These are phyloP conservation scores for Rhopalosiphum padi DNA, from an alignment of 1,140 invertebrate species.

Conservation along the genomic window DNA sequence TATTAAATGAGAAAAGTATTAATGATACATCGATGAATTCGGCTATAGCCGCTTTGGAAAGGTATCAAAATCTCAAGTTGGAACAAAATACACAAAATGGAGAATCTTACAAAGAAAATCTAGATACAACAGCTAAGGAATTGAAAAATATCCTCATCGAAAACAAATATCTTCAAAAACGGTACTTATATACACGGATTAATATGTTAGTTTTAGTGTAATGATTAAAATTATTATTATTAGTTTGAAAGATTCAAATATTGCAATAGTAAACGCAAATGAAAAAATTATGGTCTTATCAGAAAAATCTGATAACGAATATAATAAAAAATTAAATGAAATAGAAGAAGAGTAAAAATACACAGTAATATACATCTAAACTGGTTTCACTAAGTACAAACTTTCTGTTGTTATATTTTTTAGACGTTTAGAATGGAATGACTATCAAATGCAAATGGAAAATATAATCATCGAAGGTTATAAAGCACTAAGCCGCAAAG, in stretches of 20 bases:
- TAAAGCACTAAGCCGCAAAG: neutral
- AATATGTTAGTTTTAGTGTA: neutral
- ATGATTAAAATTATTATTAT: neutral
- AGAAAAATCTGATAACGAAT: neutral
- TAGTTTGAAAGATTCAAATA: neutral
- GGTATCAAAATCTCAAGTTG: neutral
- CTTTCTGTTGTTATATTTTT: neutral
- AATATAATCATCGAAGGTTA: neutral
- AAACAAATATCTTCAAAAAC: neutral
- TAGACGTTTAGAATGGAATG: neutral
- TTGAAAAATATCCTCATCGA: neutral
- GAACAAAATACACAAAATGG: neutral
- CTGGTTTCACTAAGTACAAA: no score
- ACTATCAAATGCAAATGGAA: neutral
- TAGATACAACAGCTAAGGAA: neutral
- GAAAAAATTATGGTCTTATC: neutral
- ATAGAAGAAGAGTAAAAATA: neutral
- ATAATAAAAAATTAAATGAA: neutral
- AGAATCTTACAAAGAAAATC: neutral
- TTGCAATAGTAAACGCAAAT: neutral
- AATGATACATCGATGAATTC: neutral
- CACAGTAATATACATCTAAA: neutral
- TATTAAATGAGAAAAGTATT: neutral
- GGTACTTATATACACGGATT: neutral
- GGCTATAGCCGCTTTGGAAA: neutral